These are phyloP conservation scores for Trachymyrmex septentrionalis DNA, from an alignment of 1,140 invertebrate genomes.

Conservation along the genomic window DNA sequence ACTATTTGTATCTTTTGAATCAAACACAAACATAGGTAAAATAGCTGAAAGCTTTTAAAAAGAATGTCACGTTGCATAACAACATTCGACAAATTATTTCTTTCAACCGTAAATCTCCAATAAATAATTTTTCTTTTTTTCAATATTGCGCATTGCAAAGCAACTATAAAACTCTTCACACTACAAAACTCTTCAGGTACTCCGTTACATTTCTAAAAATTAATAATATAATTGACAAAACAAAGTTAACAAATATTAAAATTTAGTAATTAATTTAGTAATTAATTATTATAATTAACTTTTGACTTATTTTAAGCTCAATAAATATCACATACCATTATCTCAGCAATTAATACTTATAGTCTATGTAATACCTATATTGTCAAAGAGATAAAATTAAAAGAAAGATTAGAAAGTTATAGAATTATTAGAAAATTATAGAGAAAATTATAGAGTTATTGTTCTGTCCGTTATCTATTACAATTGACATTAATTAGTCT, in stretches of 20 bases:
- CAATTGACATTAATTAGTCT: not conserved
- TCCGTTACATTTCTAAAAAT: not conserved
- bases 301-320: not conserved
- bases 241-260: constrained; percentile 9
- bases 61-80: not conserved
- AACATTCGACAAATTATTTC: constrained; percentile 34
- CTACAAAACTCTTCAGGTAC: not conserved
- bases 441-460: not conserved
- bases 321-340: not conserved
- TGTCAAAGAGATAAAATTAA: not conserved
- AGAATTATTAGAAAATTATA: not conserved
- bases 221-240: not conserved
- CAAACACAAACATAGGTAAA: not conserved
- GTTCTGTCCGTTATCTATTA: not conserved
- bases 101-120: not conserved
- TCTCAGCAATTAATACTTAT: not conserved
- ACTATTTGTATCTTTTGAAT: constrained; percentile 36
- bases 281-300: constrained; percentile 9
- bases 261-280: not conserved
- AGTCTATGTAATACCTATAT: not conserved
- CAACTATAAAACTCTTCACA: not conserved
- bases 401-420: not conserved
- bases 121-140: not conserved
- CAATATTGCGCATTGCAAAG: not conserved
- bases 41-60: constrained; percentile 24